phyloP scores from a whole-genome alignment of 2,888 invertebrate genomes.

The Patella ulyssiponensis region DNA sequence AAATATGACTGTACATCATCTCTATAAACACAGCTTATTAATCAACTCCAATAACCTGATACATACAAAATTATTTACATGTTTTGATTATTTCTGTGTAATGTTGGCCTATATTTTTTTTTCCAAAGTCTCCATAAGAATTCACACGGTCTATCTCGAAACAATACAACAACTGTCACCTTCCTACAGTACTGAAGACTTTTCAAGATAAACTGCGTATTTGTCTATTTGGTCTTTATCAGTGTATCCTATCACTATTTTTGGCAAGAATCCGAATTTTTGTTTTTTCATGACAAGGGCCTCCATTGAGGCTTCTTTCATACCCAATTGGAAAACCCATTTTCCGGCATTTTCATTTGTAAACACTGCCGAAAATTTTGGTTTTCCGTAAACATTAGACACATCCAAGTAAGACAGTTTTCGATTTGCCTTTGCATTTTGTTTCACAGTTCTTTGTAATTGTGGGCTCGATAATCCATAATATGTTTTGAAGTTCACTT shows the following conservation, averaged over 20 bases:
- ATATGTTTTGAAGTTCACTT: conserved; percentile 51
- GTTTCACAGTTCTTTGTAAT: conserved; percentile 48
- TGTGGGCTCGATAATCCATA: conserved; percentile 48
- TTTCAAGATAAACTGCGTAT: conserved; percentile 52
- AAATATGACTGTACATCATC: too few relatives aligned
- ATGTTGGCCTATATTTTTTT: too few relatives aligned
- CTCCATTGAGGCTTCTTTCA: conserved; percentile 42
- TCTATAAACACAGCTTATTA: too few relatives aligned
- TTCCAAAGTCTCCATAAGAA: too few relatives aligned
- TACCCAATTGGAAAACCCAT: conserved; percentile 56
- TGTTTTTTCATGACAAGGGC: conserved; percentile 46
- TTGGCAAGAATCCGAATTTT: conserved; percentile 51
- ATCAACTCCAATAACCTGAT: too few relatives aligned
- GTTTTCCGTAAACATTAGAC: conserved; percentile 52
- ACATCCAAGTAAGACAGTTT: conserved; percentile 60
- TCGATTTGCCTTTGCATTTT: conserved; percentile 47
- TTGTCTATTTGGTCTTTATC: conserved; percentile 39
- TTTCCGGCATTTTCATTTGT: conserved; percentile 46
- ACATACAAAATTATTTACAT: too few relatives aligned
- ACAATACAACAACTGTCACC: too few relatives aligned
- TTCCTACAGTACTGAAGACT: background rate
- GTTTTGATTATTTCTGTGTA: too few relatives aligned
- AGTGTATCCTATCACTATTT: conserved; percentile 57
- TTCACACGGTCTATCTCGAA: too few relatives aligned
- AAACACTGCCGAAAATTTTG: conserved; percentile 64